phyloP scores from a whole-genome alignment of 2,113 vertebrate genomes.

The Gopherus flavomarginatus region DNA sequence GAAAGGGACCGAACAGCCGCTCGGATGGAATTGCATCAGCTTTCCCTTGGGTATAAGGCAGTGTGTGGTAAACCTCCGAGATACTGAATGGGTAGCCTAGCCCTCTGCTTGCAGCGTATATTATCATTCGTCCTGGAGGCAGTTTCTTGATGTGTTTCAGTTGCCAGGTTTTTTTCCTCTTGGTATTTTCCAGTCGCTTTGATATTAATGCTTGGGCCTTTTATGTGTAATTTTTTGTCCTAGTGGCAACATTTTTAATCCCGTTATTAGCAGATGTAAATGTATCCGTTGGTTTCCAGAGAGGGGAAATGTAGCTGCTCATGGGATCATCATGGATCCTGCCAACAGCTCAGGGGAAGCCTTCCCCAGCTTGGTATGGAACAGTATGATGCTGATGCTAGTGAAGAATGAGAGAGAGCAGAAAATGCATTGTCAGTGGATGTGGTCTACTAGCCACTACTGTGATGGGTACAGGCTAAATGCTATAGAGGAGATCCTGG shows the following conservation, averaged over 20 bases:
- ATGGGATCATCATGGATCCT: neutral
- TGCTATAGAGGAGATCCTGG: neutral
- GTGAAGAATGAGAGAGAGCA: neutral
- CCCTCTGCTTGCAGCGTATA: fast-evolving
- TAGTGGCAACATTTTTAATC: neutral
- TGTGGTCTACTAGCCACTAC: neutral
- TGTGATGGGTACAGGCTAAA: neutral
- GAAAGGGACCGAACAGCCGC: neutral
- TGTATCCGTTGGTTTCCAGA: neutral
- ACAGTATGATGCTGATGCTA: neutral
- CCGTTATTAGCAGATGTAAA: neutral
- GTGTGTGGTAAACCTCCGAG: neutral
- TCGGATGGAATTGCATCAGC: neutral
- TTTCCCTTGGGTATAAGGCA: neutral
- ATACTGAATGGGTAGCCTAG: neutral
- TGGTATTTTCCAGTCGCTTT: neutral
- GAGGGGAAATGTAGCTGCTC: neutral
- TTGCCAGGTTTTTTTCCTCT: neutral
- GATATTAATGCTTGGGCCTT: neutral
- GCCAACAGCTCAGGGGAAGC: neutral
- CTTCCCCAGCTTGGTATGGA: neutral
- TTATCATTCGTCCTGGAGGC: neutral
- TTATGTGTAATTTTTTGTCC: fast-evolving
- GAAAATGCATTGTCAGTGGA: neutral
- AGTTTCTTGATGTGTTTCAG: neutral